These are phyloP conservation scores for Harpalus rubripes DNA, from an alignment of 2,888 invertebrate species.

Conservation along the genomic window DNA sequence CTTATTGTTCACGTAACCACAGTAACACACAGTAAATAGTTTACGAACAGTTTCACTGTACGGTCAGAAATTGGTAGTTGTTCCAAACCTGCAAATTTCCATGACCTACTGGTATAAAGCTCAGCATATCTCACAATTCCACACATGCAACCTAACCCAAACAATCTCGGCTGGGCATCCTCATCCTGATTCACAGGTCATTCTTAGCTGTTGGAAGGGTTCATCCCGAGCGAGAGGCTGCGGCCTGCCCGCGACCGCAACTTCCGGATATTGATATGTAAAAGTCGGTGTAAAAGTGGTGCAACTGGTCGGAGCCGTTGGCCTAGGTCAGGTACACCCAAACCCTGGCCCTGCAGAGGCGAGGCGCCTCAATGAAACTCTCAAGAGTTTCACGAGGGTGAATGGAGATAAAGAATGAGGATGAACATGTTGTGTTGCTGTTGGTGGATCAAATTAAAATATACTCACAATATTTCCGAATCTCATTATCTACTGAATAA, in stretches of 20 bases:
- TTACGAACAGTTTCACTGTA: too few species aligned
- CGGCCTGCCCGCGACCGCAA: constrained; percentile 68
- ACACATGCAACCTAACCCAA: background rate
- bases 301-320: constrained; percentile 70
- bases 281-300: constrained; percentile 72
- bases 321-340: constrained; percentile 53
- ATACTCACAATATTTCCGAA: too few species aligned
- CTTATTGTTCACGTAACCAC: too few species aligned
- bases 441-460: too few species aligned
- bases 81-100: too few species aligned
- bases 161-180: background rate
- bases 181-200: constrained; percentile 18
- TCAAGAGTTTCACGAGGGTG: background rate
- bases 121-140: background rate
- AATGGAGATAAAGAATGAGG: background rate
- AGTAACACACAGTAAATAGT: too few species aligned
- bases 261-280: constrained; percentile 73
- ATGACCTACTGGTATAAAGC: background rate
- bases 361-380: background rate
- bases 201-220: constrained; percentile 38
- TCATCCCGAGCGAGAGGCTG: constrained; percentile 33
- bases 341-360: background rate
- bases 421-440: too few species aligned
- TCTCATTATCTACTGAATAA: too few species aligned
- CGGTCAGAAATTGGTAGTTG: too few species aligned